Conservation (phyloP, 1,140 invertebrate genomes). For the Calephelis nemesis region DNA sequence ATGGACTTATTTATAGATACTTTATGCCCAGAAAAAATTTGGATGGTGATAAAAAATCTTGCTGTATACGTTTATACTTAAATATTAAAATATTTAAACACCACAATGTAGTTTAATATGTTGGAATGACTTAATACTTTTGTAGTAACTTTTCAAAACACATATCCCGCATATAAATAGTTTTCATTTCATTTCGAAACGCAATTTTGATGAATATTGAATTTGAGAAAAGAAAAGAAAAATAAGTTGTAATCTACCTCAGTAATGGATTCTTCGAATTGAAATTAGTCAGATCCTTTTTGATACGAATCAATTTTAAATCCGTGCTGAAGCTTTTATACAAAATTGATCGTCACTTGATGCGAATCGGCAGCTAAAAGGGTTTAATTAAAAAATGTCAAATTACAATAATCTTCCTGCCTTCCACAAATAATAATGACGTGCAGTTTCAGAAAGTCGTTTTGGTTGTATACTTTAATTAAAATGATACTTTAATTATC, state of each 20-base stretch:
- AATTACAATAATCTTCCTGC: conserved; percentile 3
- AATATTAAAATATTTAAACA: no score
- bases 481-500: no score
- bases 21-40: no score
- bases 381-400: conserved; percentile 7
- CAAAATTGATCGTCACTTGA: conserved; percentile 13
- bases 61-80: no score
- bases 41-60: no score
- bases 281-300: conserved; percentile 3
- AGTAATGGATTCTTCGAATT: conserved; percentile 18
- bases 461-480: no score
- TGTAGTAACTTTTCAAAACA: no score
- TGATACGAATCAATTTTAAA: conserved; percentile 14
- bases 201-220: background rate
- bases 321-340: conserved; percentile 16
- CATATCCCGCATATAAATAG: background rate
- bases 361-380: conserved; percentile 13
- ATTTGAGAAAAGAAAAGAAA: background rate
- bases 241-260: conserved; percentile 1
- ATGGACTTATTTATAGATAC: no score
- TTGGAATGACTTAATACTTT: background rate
- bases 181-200: background rate
- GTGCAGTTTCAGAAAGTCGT: background rate
- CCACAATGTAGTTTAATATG: no score
- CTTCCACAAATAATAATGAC: background rate